A percentile compares a stretch with the other conserved stretches of the same genome.
phyloP scores from a whole-genome alignment of 2,113 vertebrate genomes.

The Galeopterus variegatus region DNA sequence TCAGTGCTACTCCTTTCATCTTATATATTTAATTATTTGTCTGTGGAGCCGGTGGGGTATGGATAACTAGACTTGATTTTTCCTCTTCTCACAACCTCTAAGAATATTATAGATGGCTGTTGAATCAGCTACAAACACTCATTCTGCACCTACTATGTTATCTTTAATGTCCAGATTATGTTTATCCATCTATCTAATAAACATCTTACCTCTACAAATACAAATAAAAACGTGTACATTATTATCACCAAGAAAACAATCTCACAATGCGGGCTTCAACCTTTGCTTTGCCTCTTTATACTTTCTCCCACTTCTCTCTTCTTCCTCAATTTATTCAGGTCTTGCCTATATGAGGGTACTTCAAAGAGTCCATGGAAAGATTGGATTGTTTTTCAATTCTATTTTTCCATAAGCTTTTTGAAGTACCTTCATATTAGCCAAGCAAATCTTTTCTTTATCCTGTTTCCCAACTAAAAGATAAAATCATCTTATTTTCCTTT shows the following conservation, averaged over 20 bases:
- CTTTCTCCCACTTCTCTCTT: background rate
- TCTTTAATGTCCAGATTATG: background rate
- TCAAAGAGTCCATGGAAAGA: too few relatives aligned
- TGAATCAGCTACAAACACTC: background rate
- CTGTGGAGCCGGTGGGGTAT: background rate
- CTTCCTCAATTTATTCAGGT: background rate
- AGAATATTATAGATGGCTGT: background rate
- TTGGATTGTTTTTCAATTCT: too few relatives aligned
- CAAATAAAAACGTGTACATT: background rate
- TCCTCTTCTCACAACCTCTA: background rate
- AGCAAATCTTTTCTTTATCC: background rate
- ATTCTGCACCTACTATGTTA: accelerated
- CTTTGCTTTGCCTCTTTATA: background rate
- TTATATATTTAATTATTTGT: background rate
- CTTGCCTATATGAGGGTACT: background rate
- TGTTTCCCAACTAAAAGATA: background rate
- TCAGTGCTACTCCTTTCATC: background rate
- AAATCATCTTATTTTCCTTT: background rate
- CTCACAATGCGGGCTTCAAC: background rate
- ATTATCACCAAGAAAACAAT: background rate
- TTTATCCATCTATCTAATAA: background rate
- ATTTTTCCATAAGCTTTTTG: too few relatives aligned
- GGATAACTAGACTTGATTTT: background rate
- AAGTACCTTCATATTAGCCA: background rate
- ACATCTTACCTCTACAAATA: background rate